phyloP scores from a whole-genome alignment of 2,113 vertebrate genomes.

The Marcusenius ussheri region DNA sequence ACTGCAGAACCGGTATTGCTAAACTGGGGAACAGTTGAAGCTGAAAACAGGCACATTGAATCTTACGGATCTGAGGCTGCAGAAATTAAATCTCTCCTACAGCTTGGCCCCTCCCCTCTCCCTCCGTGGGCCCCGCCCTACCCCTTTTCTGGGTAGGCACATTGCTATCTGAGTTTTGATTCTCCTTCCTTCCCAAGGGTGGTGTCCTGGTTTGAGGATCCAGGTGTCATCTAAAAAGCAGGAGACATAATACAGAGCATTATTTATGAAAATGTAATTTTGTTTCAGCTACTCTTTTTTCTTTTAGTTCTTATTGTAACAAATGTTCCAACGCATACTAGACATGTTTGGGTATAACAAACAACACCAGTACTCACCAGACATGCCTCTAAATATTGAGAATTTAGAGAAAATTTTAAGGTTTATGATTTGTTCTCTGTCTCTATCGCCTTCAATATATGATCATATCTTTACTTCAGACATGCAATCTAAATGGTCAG shows the following conservation, averaged over 20 bases:
- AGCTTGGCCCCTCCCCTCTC: background rate
- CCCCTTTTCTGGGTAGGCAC: background rate
- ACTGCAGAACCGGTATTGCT: background rate
- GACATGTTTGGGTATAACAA: background rate
- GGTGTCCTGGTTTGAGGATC: background rate
- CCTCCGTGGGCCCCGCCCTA: background rate
- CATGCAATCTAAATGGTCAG: background rate
- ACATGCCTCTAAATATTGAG: background rate
- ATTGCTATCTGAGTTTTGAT: background rate
- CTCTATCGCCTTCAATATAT: background rate
- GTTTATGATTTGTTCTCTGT: background rate
- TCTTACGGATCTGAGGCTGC: background rate
- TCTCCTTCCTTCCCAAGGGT: background rate
- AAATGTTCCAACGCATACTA: background rate
- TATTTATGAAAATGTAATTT: background rate
- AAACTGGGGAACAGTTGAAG: background rate
- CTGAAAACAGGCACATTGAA: background rate
- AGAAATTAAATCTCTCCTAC: background rate
- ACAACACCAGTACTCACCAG: background rate
- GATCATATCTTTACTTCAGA: background rate
- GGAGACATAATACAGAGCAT: background rate
- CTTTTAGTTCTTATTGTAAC: background rate
- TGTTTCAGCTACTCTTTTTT: background rate
- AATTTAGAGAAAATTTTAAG: background rate
- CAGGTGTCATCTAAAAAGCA: background rate